Percentiles rank a stretch among this genome's conserved stretches.
Evolutionary conservation across 2,888 invertebrate species (phyloP).

Genomic region (Oeneis ivallda): DNA sequence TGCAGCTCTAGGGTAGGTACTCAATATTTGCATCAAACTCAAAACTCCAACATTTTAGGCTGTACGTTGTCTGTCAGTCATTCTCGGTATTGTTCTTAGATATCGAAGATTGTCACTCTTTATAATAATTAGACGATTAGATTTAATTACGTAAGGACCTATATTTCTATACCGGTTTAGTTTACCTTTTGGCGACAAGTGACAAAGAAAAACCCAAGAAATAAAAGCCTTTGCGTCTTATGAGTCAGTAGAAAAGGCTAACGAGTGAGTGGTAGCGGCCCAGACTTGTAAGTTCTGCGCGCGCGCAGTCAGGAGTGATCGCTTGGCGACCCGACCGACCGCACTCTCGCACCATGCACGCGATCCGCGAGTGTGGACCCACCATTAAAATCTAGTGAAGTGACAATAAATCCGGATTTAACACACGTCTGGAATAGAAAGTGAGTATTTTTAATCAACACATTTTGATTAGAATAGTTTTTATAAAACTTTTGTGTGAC

Average conservation of each 20-base stretch:
- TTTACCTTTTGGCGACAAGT: slow-evolving; percentile 12
- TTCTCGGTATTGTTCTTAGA: no score
- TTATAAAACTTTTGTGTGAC: slow-evolving; percentile 34
- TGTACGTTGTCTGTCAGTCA: no score
- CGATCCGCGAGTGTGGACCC: slow-evolving; percentile 65
- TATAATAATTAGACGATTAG: no score
- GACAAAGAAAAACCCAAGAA: slow-evolving; percentile 29
- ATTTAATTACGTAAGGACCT: background rate
- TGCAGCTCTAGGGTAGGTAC: no score
- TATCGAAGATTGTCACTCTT: no score
- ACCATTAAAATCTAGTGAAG: slow-evolving; percentile 66
- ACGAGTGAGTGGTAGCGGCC: slow-evolving; percentile 44
- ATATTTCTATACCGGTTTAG: background rate
- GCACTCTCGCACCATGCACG: slow-evolving; percentile 63
- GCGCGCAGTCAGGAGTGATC: slow-evolving; percentile 64
- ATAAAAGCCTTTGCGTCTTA: slow-evolving; percentile 34
- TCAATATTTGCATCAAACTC: no score
- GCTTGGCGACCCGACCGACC: slow-evolving; percentile 67
- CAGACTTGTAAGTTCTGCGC: slow-evolving; percentile 36
- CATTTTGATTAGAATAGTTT: background rate
- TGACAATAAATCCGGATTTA: slow-evolving; percentile 65
- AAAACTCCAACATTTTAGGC: no score
- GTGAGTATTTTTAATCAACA: slow-evolving; percentile 27
- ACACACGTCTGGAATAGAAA: slow-evolving; percentile 36
- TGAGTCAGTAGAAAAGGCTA: slow-evolving; percentile 42